phyloP scores from a whole-genome alignment of 2,888 invertebrate genomes.

The Heliconius cydno region DNA sequence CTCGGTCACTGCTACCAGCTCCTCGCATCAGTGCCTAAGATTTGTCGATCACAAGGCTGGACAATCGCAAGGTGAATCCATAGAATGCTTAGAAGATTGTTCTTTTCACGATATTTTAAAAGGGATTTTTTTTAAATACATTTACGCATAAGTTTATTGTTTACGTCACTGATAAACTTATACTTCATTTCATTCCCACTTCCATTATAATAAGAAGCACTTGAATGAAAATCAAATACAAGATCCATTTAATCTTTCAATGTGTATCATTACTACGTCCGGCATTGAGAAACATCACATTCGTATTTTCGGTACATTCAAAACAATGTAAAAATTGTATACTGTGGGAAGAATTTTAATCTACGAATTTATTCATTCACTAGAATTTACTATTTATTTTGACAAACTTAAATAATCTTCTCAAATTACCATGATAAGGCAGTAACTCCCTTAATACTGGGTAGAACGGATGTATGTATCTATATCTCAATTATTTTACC shows the following conservation, averaged over 20 bases:
- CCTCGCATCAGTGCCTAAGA: too few relatives aligned
- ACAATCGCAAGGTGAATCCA: too few relatives aligned
- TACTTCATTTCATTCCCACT: neutral
- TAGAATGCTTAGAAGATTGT: too few relatives aligned
- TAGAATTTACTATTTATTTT: neutral
- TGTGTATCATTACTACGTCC: constrained; percentile 29
- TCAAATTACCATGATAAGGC: neutral
- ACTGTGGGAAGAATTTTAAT: neutral
- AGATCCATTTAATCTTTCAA: constrained; percentile 28
- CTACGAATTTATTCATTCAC: constrained; percentile 3
- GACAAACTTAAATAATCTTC: constrained; percentile 8
- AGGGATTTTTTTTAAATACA: too few relatives aligned
- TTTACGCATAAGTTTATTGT: too few relatives aligned
- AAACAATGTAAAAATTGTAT: constrained; percentile 21
- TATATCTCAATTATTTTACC: too few relatives aligned
- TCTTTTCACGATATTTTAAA: too few relatives aligned
- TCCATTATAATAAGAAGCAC: neutral
- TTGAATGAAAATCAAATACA: constrained; percentile 16
- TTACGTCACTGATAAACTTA: neutral
- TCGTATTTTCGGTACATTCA: constrained; percentile 19
- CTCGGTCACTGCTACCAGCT: too few relatives aligned
- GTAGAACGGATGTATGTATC: neutral
- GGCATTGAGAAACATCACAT: constrained; percentile 15
- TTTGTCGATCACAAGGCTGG: too few relatives aligned
- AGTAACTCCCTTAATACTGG: neutral